A percentile compares a stretch with the other conserved stretches of the same genome.
phyloP scores from a whole-genome alignment of 2,797 vertebrate genomes.

The Phaenicophaeus curvirostris region DNA sequence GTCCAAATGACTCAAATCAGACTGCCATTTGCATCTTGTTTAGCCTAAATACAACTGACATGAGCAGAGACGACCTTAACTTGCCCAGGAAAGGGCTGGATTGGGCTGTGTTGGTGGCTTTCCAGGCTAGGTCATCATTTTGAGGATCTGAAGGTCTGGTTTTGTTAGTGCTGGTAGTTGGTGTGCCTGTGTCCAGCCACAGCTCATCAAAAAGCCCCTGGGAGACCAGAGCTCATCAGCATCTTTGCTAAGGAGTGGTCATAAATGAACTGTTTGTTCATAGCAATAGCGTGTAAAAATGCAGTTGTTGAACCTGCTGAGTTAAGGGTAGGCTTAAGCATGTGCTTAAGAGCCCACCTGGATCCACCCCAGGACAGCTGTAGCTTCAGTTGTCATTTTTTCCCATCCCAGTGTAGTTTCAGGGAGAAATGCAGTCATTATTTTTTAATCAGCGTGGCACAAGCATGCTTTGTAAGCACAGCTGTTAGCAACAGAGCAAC shows the following conservation, averaged over 20 bases:
- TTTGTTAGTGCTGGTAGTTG: neutral
- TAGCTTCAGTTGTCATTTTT: neutral
- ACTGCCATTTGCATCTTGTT: neutral
- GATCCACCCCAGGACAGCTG: neutral
- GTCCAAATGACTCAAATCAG: slow-evolving; percentile 6
- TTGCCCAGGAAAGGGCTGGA: neutral
- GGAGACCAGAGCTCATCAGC: neutral
- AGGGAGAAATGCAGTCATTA: neutral
- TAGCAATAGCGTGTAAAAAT: neutral
- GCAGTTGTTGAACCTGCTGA: neutral
- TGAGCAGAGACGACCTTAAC: neutral
- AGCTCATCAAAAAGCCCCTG: neutral
- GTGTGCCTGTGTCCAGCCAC: neutral
- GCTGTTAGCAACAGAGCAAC: slow-evolving; percentile 9
- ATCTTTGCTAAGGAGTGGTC: neutral
- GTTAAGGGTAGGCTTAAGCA: neutral
- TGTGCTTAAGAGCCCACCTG: neutral
- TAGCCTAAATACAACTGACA: neutral
- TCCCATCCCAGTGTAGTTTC: neutral
- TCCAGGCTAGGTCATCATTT: neutral
- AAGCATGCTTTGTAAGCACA: neutral
- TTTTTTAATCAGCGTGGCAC: neutral
- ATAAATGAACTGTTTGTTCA: neutral
- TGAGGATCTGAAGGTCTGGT: neutral
- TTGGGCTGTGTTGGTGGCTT: neutral